Evolutionary conservation across 2,113 vertebrate genomes (phyloP).

Genomic region (Talpa occidentalis): DNA sequence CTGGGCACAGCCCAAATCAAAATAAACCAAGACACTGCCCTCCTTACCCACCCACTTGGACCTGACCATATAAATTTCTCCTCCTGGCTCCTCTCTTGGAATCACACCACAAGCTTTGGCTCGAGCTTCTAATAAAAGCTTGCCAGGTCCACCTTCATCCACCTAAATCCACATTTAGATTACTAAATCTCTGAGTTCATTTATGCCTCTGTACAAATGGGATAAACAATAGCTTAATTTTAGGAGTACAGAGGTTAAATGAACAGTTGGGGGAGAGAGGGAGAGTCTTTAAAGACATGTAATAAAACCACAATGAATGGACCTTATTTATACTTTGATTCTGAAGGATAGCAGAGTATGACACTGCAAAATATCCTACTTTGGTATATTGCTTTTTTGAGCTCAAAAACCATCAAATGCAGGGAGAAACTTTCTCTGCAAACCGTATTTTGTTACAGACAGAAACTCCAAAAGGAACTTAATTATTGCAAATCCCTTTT

Average conservation of each 20-base stretch:
- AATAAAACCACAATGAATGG: not conserved
- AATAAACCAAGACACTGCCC: too few relatives aligned
- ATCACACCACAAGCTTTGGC: too few relatives aligned
- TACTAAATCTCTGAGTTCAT: not conserved
- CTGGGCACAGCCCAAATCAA: too few relatives aligned
- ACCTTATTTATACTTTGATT: conserved; percentile 8
- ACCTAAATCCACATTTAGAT: not conserved
- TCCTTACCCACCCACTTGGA: too few relatives aligned
- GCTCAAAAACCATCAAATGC: not conserved
- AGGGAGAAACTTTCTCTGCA: not conserved
- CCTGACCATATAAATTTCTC: too few relatives aligned
- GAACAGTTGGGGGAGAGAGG: not conserved
- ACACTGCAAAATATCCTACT: not conserved
- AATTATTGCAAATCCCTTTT: not conserved
- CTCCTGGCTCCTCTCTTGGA: too few relatives aligned
- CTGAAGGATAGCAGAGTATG: not conserved
- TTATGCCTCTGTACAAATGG: not conserved
- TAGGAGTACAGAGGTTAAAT: not conserved
- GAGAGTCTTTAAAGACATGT: not conserved
- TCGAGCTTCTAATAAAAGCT: too few relatives aligned
- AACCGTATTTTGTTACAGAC: not conserved
- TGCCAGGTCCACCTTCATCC: too few relatives aligned
- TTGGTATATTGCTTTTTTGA: not conserved
- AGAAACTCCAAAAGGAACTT: not conserved
- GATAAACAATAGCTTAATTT: not conserved